A percentile compares a stretch with the other conserved stretches of the same genome.
Conservation (phyloP, 2,797 vertebrate genomes). For the Eupleurogrammus muticus region DNA sequence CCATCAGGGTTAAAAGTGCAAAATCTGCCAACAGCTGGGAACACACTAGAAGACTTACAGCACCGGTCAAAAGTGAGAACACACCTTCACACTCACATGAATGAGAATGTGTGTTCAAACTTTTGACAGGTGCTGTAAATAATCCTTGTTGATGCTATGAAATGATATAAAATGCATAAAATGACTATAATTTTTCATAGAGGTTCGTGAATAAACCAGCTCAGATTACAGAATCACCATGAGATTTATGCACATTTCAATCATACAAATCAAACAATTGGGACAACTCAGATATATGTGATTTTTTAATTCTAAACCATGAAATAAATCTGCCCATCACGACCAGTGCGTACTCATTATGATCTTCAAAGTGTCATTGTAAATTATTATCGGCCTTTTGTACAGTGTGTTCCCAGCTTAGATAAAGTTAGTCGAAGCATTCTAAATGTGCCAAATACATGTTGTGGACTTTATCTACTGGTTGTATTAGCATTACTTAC, state of each 20-base stretch:
- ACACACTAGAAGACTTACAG: constrained; percentile 38
- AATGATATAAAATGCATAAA: constrained; percentile 14
- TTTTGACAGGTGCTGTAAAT: not conserved
- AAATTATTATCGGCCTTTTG: constrained; percentile 39
- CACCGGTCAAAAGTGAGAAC: no score
- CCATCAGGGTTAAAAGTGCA: constrained; percentile 42
- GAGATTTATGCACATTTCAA: constrained; percentile 5
- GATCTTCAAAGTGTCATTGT: constrained; percentile 18
- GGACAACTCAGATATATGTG: constrained; percentile 4
- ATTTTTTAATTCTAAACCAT: constrained; percentile 15
- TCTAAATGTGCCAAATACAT: constrained; percentile 70
- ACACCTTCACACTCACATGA: no score
- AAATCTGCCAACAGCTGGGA: constrained; percentile 52
- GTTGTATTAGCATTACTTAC: constrained; percentile 52
- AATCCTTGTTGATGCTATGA: not conserved
- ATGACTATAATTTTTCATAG: not conserved
- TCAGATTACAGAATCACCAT: not conserved
- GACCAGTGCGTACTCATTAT: not conserved
- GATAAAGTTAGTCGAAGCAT: constrained; percentile 35
- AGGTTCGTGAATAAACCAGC: constrained; percentile 6
- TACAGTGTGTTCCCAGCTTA: constrained; percentile 39
- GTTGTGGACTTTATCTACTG: constrained; percentile 53
- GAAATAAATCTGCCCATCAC: not conserved
- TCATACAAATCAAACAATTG: not conserved
- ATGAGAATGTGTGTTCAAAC: no score